Conservation (phyloP, 2,113 vertebrate genomes). For the Vimba vimba region DNA sequence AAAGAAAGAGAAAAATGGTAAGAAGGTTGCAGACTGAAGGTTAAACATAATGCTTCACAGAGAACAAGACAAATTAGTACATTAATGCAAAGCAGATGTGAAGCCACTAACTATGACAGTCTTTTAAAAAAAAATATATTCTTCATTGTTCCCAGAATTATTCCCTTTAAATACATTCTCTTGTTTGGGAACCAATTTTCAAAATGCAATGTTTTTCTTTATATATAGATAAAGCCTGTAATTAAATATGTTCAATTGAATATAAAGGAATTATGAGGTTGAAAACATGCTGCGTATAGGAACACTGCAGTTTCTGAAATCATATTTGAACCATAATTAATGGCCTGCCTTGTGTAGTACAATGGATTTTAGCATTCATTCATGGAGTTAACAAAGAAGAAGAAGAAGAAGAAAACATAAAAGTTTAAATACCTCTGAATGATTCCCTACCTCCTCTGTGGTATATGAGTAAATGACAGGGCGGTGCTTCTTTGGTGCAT, state of each 20-base stretch:
- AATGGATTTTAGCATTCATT: not conserved
- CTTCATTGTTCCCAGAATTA: not conserved
- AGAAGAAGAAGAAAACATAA: slow-evolving; percentile 10
- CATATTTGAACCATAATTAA: slow-evolving; percentile 5
- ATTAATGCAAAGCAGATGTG: not conserved
- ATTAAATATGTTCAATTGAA: not conserved
- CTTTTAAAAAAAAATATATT: not conserved
- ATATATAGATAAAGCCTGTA: not conserved
- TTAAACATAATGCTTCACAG: slow-evolving; percentile 32
- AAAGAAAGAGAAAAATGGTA: not conserved
- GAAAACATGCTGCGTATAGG: not conserved
- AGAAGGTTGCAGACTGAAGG: not conserved
- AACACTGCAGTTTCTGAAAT: not conserved
- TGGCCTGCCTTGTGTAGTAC: not conserved
- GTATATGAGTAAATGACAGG: slow-evolving; percentile 98
- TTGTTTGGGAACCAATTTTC: not conserved
- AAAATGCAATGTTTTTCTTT: not conserved
- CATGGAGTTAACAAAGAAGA: not conserved
- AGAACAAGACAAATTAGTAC: not conserved
- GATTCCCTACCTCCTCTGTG: slow-evolving; percentile 87
- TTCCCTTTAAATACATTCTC: not conserved
- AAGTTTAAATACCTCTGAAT: slow-evolving; percentile 70
- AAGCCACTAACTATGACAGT: not conserved
- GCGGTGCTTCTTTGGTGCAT: slow-evolving; percentile 99
- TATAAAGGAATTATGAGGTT: slow-evolving; percentile 12